Percentiles rank a stretch among this genome's conserved stretches.
phyloP scores from a whole-genome alignment of 2,888 invertebrate species.

The Diplolepis rosae region DNA sequence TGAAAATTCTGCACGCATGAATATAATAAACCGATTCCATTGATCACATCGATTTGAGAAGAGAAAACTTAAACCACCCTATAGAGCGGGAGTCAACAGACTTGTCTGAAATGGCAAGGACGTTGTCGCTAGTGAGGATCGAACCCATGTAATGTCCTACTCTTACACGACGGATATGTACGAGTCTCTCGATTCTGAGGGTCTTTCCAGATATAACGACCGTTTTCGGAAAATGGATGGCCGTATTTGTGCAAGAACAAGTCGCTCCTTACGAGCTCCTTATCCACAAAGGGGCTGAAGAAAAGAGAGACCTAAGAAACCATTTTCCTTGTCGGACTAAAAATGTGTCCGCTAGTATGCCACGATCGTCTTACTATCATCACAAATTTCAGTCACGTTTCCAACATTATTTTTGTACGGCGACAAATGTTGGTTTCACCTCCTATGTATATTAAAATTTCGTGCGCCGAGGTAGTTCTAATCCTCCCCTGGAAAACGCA shows the following conservation, averaged over 20 bases:
- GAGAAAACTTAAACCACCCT: too few species aligned
- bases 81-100: too few species aligned
- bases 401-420: slow-evolving; percentile 10
- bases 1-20: too few species aligned
- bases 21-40: too few species aligned
- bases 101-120: too few species aligned
- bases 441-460: slow-evolving; percentile 28
- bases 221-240: slow-evolving; percentile 32
- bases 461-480: background rate
- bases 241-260: slow-evolving; percentile 27
- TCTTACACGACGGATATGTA: slow-evolving; percentile 7
- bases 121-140: too few species aligned
- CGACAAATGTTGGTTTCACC: slow-evolving; percentile 29
- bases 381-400: slow-evolving; percentile 16
- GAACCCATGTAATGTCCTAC: background rate
- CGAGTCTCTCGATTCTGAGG: slow-evolving; percentile 21
- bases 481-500: background rate
- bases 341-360: slow-evolving; percentile 23
- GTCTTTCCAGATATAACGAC: slow-evolving; percentile 28
- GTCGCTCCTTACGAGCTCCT: slow-evolving; percentile 27
- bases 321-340: slow-evolving; percentile 20
- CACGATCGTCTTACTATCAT: slow-evolving; percentile 6
- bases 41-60: too few species aligned
- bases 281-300: slow-evolving; percentile 1
- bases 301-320: slow-evolving; percentile 7